These are phyloP conservation scores for Herpetotheres cachinnans DNA, from an alignment of 2,113 vertebrate species.

Conservation along the genomic window DNA sequence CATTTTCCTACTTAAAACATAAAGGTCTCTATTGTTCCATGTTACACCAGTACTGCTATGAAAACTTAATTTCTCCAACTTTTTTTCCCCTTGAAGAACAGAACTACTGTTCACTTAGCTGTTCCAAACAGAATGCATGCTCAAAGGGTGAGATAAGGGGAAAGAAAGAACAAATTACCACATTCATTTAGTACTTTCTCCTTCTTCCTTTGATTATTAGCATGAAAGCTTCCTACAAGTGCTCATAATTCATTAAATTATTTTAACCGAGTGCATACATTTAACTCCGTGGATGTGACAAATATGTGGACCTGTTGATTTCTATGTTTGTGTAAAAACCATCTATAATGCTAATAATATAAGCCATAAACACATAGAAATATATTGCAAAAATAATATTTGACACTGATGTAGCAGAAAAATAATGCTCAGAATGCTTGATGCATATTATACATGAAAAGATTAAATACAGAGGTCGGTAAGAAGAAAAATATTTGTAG, in stretches of 20 bases:
- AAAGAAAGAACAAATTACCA: slow-evolving; percentile 53
- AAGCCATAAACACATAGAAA: background rate
- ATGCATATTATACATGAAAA: background rate
- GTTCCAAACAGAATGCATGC: slow-evolving; percentile 63
- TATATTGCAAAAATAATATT: background rate
- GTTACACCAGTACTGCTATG: slow-evolving; percentile 20
- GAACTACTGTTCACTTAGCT: slow-evolving; percentile 54
- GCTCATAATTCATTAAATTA: background rate
- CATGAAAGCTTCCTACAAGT: slow-evolving; percentile 22
- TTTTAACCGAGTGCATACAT: background rate
- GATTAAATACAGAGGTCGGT: background rate
- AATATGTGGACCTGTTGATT: background rate
- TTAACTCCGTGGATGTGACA: background rate
- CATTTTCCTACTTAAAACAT: slow-evolving; percentile 55
- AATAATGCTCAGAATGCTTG: background rate
- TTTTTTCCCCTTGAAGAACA: slow-evolving; percentile 39
- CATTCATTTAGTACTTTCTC: slow-evolving; percentile 41
- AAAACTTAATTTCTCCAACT: slow-evolving; percentile 54
- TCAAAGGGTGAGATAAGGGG: slow-evolving; percentile 58
- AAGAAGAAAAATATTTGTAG: background rate
- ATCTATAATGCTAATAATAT: background rate
- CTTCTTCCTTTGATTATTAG: slow-evolving; percentile 23
- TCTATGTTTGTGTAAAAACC: background rate
- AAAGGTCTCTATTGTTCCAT: slow-evolving; percentile 60
- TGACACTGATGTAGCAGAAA: background rate